Base-by-base conservation (phyloP, 1,140 invertebrate species). In the Carposina sasakii region DNA sequence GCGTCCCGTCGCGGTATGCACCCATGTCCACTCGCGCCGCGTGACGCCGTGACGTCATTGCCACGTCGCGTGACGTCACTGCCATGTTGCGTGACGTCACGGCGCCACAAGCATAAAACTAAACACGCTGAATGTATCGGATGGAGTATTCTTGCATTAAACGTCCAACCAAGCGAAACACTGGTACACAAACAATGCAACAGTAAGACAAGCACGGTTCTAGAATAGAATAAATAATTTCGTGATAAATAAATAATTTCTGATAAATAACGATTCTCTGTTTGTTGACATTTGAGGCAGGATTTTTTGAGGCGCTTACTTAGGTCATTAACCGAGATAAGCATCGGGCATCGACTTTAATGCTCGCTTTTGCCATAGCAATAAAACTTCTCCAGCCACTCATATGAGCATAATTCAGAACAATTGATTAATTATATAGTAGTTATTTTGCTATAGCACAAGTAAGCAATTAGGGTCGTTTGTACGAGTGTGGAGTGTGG, bases 1-100 rank as follows among this genome's bases (percentile, higher is more conserved):
- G 71, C 71, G 69, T 79, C 70, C 74, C 71, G 71, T 77, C 73
- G 77, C 72, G 70, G 71, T 64, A 67, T 62, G 57, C 60, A 70
- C 66, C 63, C 71, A 57, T 63, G 17, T 52, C 60, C 52, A 54
- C 57, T 58, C 49, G 51, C n/a, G n/a, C n/a, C n/a, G n/a, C n/a
- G n/a, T n/a, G n/a, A n/a, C n/a, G n/a, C n/a, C n/a, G n/a, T n/a
- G n/a, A n/a, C n/a, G n/a, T n/a, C n/a, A n/a, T n/a, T n/a, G n/a
- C n/a, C n/a, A n/a, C n/a, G n/a, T n/a, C n/a, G n/a, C n/a, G n/a
- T n/a, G n/a, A n/a, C n/a, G n/a, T n/a, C n/a, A n/a, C n/a, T n/a
- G n/a, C n/a, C n/a, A n/a, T n/a, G n/a, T n/a, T n/a, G n/a, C n/a
- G n/a, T n/a, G n/a, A n/a, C n/a, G n/a, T n/a, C n/a, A n/a, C n/a